Conservation (phyloP, 2,113 vertebrate species). For the Trachemys scripta region DNA sequence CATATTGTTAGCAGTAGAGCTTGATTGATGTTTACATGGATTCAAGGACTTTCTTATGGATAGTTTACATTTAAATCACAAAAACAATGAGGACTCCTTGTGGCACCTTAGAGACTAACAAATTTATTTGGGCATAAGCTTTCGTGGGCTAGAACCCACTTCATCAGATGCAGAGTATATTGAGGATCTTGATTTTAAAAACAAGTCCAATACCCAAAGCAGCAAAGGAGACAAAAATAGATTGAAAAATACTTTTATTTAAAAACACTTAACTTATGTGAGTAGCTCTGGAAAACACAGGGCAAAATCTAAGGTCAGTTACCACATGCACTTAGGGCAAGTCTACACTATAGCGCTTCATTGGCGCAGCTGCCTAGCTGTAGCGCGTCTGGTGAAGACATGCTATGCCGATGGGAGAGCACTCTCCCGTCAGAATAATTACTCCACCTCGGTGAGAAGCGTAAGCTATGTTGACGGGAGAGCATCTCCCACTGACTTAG, state of each 20-base stretch:
- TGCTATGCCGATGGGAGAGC: too few species aligned
- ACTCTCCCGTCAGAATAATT: too few species aligned
- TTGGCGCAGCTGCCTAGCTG: too few species aligned
- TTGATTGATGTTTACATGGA: neutral
- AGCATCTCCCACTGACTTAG: too few species aligned
- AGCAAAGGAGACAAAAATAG: neutral
- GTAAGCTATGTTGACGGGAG: too few species aligned
- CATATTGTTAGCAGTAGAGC: neutral
- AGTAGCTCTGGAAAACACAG: neutral
- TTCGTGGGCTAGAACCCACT: too few species aligned
- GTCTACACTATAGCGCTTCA: too few species aligned
- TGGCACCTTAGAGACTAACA: too few species aligned
- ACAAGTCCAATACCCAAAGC: neutral
- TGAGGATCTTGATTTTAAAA: neutral
- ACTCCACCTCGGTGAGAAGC: too few species aligned
- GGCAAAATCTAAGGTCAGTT: neutral
- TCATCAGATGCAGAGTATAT: neutral
- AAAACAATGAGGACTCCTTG: too few species aligned
- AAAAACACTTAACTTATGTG: neutral
- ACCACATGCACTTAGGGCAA: neutral
- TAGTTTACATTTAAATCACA: neutral
- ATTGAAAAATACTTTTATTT: neutral
- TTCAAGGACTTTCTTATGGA: neutral
- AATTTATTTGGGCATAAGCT: too few species aligned
- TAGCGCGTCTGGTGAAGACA: too few species aligned